Evolutionary conservation across 2,113 vertebrate genomes (phyloP).

Genomic region (Chaenocephalus aceratus): DNA sequence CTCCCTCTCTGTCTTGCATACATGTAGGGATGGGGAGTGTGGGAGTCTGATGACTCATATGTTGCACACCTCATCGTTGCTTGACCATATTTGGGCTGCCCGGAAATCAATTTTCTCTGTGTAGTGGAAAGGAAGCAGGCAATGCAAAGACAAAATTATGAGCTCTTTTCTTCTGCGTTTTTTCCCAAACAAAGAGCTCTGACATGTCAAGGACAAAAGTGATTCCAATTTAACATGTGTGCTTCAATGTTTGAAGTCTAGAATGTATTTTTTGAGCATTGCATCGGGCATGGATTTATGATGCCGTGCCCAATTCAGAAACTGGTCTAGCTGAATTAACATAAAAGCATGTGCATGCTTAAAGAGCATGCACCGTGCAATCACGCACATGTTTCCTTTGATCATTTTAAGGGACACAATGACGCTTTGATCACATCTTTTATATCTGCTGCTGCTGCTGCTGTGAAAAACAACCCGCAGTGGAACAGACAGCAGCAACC

Average conservation of each 20-base stretch:
- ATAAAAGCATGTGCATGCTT: not conserved
- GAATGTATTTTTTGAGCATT: not conserved
- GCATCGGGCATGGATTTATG: not conserved
- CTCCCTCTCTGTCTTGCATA: conserved; percentile 71
- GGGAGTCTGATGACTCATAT: conserved; percentile 81
- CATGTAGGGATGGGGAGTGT: conserved; percentile 67
- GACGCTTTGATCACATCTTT: conserved; percentile 12
- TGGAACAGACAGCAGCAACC: not conserved
- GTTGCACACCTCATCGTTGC: conserved; percentile 76
- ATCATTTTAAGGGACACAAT: conserved; percentile 3
- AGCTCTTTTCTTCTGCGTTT: conserved; percentile 40
- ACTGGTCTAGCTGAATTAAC: too few species aligned
- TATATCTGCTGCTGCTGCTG: conserved; percentile 23
- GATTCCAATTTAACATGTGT: conserved; percentile 5
- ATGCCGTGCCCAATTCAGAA: too few species aligned
- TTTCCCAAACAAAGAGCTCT: conserved; percentile 20
- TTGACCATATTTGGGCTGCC: conserved; percentile 80
- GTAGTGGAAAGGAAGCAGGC: conserved; percentile 56
- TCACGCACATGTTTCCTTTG: conserved; percentile 1
- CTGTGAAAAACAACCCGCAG: conserved; percentile 8
- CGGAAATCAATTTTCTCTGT: conserved; percentile 73
- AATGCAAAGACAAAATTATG: conserved; percentile 47
- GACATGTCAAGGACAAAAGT: conserved; percentile 22
- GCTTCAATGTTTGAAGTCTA: not conserved
- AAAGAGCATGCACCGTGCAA: not conserved